Evolutionary conservation across 2,888 invertebrate species (phyloP).

Genomic region (Barypeithes pellucidus): DNA sequence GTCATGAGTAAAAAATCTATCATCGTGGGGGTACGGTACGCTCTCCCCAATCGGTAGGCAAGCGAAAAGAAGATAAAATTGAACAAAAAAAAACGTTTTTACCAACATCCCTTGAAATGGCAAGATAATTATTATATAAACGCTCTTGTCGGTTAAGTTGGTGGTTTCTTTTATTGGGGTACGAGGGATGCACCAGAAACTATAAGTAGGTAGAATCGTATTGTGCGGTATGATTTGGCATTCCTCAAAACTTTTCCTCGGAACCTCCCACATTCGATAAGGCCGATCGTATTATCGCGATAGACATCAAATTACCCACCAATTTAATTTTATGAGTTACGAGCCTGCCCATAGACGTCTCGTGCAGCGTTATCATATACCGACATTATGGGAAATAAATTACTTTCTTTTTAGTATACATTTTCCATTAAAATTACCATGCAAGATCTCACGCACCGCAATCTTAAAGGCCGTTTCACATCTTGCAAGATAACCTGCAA

Average conservation of each 20-base stretch:
- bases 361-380: not conserved
- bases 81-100: too few species aligned
- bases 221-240: conserved; percentile 11
- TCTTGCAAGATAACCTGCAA: too few species aligned
- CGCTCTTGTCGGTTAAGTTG: too few species aligned
- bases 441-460: too few species aligned
- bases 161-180: too few species aligned
- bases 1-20: too few species aligned
- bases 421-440: not conserved
- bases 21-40: too few species aligned
- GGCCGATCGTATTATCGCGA: conserved; percentile 60
- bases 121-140: too few species aligned
- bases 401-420: not conserved
- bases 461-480: too few species aligned
- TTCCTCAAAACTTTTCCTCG: conserved; percentile 31
- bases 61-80: too few species aligned
- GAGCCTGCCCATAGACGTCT: conserved; percentile 26
- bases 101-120: too few species aligned
- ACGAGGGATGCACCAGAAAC: not conserved
- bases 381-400: not conserved
- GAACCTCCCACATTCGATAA: conserved; percentile 35
- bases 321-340: conserved; percentile 63
- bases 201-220: not conserved
- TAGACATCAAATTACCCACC: conserved; percentile 64
- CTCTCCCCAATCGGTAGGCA: too few species aligned